A percentile compares a stretch with the other conserved stretches of the same genome.
Evolutionary conservation across 2,113 vertebrate genomes (phyloP).

Genomic region (Seriola aureovittata): DNA sequence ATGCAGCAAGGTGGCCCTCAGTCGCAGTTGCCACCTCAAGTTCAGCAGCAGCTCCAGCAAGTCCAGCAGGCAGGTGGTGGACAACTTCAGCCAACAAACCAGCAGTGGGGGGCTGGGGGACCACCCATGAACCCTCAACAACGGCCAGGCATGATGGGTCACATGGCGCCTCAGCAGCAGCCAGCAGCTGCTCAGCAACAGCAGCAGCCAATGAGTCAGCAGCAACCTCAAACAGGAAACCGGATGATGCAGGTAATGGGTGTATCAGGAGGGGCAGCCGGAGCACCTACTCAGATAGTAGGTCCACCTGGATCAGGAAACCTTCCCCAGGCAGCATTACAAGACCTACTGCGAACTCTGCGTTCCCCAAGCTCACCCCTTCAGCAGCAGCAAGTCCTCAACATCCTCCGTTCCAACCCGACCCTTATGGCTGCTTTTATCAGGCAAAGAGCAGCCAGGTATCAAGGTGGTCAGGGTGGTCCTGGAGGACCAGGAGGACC

Average conservation of each 20-base stretch:
- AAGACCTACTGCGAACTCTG: slow-evolving; percentile 83
- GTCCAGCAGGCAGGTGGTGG: slow-evolving; percentile 72
- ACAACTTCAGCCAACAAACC: slow-evolving; percentile 83
- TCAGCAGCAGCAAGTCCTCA: slow-evolving; percentile 95
- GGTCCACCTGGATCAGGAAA: slow-evolving; percentile 81
- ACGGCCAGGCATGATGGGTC: slow-evolving; percentile 89
- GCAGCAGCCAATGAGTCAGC: slow-evolving; percentile 70
- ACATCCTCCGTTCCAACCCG: slow-evolving; percentile 98
- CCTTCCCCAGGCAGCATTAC: slow-evolving; percentile 86
- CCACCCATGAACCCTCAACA: slow-evolving; percentile 82
- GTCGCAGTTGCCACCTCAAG: slow-evolving; percentile 83
- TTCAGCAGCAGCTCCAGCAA: slow-evolving; percentile 86
- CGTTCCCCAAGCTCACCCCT: slow-evolving; percentile 85
- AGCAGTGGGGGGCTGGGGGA: slow-evolving; percentile 84
- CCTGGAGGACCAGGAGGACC: slow-evolving; percentile 66
- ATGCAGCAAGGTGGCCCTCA: slow-evolving; percentile 88
- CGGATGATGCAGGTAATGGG: slow-evolving; percentile 85
- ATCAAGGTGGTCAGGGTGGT: slow-evolving; percentile 86
- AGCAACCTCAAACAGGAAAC: slow-evolving; percentile 78
- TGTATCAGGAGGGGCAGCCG: slow-evolving; percentile 57
- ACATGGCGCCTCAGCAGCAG: slow-evolving; percentile 86
- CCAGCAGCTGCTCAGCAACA: slow-evolving; percentile 75
- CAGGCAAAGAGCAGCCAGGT: slow-evolving; percentile 94
- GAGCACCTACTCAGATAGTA: slow-evolving; percentile 60
- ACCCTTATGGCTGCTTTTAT: slow-evolving; percentile 97